Conservation (phyloP, 2,888 invertebrate genomes). For the Anarsia innoxiella region DNA sequence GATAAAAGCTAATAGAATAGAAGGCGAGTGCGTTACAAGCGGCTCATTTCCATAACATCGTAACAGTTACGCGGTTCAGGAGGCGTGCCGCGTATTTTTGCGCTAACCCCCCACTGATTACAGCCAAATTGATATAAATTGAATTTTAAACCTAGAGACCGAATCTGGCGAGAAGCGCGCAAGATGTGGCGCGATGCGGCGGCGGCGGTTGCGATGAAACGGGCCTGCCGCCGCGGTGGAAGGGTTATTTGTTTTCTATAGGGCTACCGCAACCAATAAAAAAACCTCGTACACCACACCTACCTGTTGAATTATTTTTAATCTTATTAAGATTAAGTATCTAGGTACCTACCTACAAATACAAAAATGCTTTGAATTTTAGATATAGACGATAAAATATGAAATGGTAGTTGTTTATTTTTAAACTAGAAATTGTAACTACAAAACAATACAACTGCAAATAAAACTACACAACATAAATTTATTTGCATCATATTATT, state of each 20-base stretch:
- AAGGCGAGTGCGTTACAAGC: slow-evolving; percentile 4
- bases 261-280: slow-evolving; percentile 48
- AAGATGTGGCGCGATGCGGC: slow-evolving; percentile 35
- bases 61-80: slow-evolving; percentile 2
- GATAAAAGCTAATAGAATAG: slow-evolving; percentile 7
- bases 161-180: slow-evolving; percentile 32
- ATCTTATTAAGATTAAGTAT: no score
- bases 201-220: no score
- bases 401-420: no score
- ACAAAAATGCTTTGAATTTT: no score
- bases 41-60: slow-evolving; percentile 40
- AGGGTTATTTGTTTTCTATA: slow-evolving; percentile 55
- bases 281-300: no score
- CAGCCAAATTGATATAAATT: slow-evolving; percentile 73
- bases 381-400: no score
- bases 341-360: no score
- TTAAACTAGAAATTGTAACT: no score
- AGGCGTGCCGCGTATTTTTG: slow-evolving; percentile 58
- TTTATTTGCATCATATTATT: no score
- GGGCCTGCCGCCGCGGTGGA: slow-evolving; percentile 29
- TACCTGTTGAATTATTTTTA: no score
- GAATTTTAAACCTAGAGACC: slow-evolving; percentile 67
- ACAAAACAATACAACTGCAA: no score
- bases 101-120: slow-evolving; percentile 63
- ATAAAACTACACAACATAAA: no score